Conservation (phyloP, 2,888 invertebrate species). For the Calameuta idolon region DNA sequence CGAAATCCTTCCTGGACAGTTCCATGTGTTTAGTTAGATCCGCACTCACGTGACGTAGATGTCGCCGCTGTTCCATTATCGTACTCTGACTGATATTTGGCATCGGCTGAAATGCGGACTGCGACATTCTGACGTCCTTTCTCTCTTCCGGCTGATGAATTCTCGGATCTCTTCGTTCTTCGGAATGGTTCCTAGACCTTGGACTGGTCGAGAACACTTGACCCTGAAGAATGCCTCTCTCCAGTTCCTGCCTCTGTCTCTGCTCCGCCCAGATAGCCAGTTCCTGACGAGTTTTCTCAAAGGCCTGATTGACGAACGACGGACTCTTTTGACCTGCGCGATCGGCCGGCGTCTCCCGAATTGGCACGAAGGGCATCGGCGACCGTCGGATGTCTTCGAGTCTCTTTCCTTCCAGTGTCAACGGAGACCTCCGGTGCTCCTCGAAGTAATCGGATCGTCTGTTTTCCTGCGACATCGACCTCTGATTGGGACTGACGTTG, state of each 20-base stretch:
- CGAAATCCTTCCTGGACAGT: constrained; percentile 60
- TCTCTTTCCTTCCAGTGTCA: constrained; percentile 59
- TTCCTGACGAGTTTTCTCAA: constrained; percentile 63
- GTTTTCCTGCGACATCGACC: constrained; percentile 55
- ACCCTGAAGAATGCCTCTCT: constrained; percentile 49
- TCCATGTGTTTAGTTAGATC: constrained; percentile 64
- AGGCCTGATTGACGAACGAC: constrained; percentile 57
- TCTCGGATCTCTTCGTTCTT: constrained; percentile 53
- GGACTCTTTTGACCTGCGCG: constrained; percentile 59
- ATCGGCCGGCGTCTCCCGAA: constrained; percentile 56
- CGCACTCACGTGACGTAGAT: constrained; percentile 63
- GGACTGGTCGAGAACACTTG: constrained; percentile 57
- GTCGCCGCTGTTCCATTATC: constrained; percentile 63
- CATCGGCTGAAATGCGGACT: constrained; percentile 61
- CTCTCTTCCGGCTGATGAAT: constrained; percentile 45
- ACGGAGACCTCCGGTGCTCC: constrained; percentile 60
- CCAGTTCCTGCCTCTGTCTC: constrained; percentile 61
- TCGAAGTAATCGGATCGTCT: constrained; percentile 63
- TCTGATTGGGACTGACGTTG: constrained; percentile 60
- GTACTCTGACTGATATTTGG: constrained; percentile 62
- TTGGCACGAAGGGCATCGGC: constrained; percentile 61
- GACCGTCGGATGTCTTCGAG: constrained; percentile 60
- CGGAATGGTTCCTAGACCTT: constrained; percentile 58
- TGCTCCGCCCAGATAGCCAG: constrained; percentile 64
- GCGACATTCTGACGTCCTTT: constrained; percentile 55